Conservation (phyloP, 2,888 invertebrate species). For the Polyploca ridens region DNA sequence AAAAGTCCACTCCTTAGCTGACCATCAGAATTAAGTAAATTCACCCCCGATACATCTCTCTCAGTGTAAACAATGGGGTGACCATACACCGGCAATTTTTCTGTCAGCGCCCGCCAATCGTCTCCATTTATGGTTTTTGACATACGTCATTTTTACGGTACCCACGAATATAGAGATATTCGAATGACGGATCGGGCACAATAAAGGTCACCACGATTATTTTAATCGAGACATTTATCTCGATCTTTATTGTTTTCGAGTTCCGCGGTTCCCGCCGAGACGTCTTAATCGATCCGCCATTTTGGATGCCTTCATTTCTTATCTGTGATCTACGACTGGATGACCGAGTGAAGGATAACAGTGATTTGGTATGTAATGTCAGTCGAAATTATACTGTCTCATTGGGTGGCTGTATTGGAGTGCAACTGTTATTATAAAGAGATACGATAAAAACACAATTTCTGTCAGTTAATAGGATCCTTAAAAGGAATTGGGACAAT, state of each 20-base stretch:
- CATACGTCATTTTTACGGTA: slow-evolving; percentile 64
- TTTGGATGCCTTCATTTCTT: slow-evolving; percentile 59
- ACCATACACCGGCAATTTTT: slow-evolving; percentile 57
- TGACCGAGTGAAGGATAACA: slow-evolving; percentile 53
- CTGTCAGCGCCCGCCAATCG: slow-evolving; percentile 58
- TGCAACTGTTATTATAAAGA: slow-evolving; percentile 36
- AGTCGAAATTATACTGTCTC: slow-evolving; percentile 40
- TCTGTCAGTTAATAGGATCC: slow-evolving; percentile 20
- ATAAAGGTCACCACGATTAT: slow-evolving; percentile 74
- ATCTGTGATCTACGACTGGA: slow-evolving; percentile 49
- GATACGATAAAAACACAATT: slow-evolving; percentile 29
- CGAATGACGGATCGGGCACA: slow-evolving; percentile 62
- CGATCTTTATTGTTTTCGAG: slow-evolving; percentile 71
- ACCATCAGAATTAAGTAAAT: slow-evolving; percentile 52
- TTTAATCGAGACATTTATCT: slow-evolving; percentile 78
- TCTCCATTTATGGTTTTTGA: slow-evolving; percentile 62
- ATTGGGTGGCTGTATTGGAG: slow-evolving; percentile 38
- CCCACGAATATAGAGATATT: slow-evolving; percentile 66
- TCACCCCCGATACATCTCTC: slow-evolving; percentile 57
- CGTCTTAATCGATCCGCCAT: slow-evolving; percentile 69
- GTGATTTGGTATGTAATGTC: slow-evolving; percentile 65
- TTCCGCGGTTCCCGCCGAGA: slow-evolving; percentile 58
- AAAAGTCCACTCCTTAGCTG: slow-evolving; percentile 37
- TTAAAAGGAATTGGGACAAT: not conserved
- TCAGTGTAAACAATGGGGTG: slow-evolving; percentile 61